These are phyloP conservation scores for Steatocranus sp. DNA, from an alignment of 2,797 vertebrate species.

Conservation along the genomic window DNA sequence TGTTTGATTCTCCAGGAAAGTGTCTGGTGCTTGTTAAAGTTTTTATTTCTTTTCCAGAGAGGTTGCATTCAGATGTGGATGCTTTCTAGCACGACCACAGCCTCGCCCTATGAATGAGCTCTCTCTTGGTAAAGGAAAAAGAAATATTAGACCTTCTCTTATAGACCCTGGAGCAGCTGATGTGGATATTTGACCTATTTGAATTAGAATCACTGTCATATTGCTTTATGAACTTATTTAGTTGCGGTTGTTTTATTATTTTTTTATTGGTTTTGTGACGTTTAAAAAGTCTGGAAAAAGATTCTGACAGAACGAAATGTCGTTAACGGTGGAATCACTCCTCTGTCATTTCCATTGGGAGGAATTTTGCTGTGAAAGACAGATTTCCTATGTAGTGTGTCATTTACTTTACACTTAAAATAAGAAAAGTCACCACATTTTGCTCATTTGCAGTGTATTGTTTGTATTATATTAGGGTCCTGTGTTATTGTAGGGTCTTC, in stretches of 20 bases:
- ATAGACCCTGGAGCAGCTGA: not conserved
- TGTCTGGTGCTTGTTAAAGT: slow-evolving; percentile 5
- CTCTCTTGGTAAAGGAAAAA: not conserved
- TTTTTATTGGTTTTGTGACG: not conserved
- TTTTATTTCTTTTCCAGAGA: slow-evolving; percentile 8
- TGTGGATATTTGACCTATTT: not conserved
- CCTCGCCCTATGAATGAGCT: not conserved
- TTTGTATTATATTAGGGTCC: not conserved
- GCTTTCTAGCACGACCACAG: not conserved
- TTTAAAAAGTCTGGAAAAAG: not conserved
- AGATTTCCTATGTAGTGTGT: not conserved
- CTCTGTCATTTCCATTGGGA: not conserved
- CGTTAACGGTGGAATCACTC: not conserved
- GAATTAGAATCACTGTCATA: not conserved
- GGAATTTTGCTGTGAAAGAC: not conserved
- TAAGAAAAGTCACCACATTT: not conserved
- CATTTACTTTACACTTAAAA: not conserved
- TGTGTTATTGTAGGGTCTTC: not conserved
- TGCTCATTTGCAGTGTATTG: not conserved
- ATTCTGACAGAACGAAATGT: not conserved
- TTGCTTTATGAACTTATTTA: not conserved
- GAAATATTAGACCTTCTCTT: not conserved
- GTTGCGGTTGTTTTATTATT: not conserved
- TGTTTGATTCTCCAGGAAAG: slow-evolving; percentile 16
- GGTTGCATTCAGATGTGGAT: not conserved